Evolutionary conservation across 1,140 invertebrate genomes (phyloP).

Genomic region (Philaenus spumarius): DNA sequence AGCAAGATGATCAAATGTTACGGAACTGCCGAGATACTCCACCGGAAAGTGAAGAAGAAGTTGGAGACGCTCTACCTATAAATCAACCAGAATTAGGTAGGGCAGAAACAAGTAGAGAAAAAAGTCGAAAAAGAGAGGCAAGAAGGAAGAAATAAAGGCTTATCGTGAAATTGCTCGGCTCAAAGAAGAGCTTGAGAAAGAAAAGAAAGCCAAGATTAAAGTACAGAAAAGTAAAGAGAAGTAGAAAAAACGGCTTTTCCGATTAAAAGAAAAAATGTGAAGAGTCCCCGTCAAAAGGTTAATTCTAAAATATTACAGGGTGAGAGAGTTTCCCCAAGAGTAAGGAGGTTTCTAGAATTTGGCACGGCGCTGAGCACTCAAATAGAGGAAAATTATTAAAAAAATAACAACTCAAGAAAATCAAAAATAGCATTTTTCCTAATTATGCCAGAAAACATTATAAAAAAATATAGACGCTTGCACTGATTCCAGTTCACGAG

Average conservation of each 20-base stretch:
- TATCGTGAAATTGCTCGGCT: constrained; percentile 9
- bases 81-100: neutral
- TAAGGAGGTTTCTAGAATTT: constrained; percentile 1
- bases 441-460: constrained; percentile 16
- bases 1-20: constrained; percentile 11
- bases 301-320: constrained; percentile 6
- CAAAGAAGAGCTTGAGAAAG: neutral
- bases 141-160: constrained; percentile 8
- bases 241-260: constrained; percentile 7
- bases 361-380: neutral
- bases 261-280: constrained; percentile 6
- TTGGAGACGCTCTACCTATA: neutral
- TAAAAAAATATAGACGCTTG: constrained; percentile 12
- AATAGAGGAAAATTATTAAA: constrained; percentile 10
- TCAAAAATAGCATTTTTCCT: constrained; percentile 13
- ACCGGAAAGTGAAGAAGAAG: constrained; percentile 7
- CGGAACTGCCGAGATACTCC: constrained; percentile 2
- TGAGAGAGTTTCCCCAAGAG: constrained; percentile 3
- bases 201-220: neutral
- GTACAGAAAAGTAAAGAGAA: constrained; percentile 10
- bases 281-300: constrained; percentile 11
- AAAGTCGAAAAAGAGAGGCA: constrained; percentile 1
- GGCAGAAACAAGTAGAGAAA: constrained; percentile 8
- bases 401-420: constrained; percentile 14
- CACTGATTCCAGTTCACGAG: neutral